Base-by-base conservation (phyloP, 2,797 vertebrate genomes). In the Tragopan temminckii region DNA sequence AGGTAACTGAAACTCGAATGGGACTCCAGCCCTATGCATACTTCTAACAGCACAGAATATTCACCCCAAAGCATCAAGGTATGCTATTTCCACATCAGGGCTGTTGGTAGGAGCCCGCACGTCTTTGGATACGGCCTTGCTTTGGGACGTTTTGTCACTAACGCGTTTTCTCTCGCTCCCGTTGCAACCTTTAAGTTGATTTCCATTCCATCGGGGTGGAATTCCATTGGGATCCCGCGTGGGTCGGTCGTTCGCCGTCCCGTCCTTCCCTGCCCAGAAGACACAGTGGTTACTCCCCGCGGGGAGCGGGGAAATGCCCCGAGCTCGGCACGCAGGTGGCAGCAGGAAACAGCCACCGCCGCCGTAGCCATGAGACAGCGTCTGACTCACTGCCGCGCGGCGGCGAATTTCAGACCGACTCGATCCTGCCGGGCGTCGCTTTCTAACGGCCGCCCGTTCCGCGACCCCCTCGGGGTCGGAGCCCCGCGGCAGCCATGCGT, bases 101-200 rank as follows among this genome's bases (percentile, higher is more conserved):
- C 57, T 50, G 11, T 35, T 19, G 25, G 21, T 3, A 45, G 67
- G 18, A 91, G 7, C 46, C 18, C 11, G 1, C 0, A 0, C 18
- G 7, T 5, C 55, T 79, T 33, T 11, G 68, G 40, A 13, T 46
- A 9, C 1, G 27, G 16, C 11, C 19, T 85, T 67, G 75, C 13
- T 7, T 0, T 8, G 53, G 5, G 20, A 6, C 10, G 7, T 16
- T 80, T 45, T 48, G 14, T 45, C 57, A 50, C 9, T 21, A 55
- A 35, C 0, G 2, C 5, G 5, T 35, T n/a, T 69, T 57, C 27
- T 29, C 45, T 50, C 17, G 5, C 43, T 31, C 20, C 10, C 1
- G 0, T 6, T 7, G 59, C 3, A 3, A 29, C 42, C 40, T 40
- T 6, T n/a, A n/a, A 48, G 16, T 27, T 8, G n/a, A 57, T 12